A percentile compares a stretch with the other conserved stretches of the same genome.
Conservation (phyloP, 2,797 vertebrate species). For the Clarias pachynema region DNA sequence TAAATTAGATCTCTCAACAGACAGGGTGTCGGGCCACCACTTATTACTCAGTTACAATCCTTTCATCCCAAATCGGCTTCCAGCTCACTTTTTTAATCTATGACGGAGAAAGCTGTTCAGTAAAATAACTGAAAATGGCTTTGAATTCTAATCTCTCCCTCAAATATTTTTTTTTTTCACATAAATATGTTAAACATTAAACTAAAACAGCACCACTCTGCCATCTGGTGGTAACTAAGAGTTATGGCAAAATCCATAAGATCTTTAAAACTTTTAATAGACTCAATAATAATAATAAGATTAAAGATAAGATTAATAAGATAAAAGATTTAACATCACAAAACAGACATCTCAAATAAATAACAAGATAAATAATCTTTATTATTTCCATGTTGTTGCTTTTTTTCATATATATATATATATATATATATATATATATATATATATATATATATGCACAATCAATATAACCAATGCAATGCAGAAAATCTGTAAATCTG, state of each 20-base stretch:
- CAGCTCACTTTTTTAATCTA: background rate
- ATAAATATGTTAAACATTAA: background rate
- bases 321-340: background rate
- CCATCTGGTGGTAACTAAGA: slow-evolving; percentile 39
- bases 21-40: no score
- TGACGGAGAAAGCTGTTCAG: background rate
- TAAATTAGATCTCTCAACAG: no score
- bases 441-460: slow-evolving; percentile 78
- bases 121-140: background rate
- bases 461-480: slow-evolving; percentile 83
- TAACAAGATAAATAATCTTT: slow-evolving; percentile 86
- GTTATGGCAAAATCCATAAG: background rate
- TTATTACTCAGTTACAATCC: no score
- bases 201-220: slow-evolving; percentile 12
- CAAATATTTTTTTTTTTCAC: background rate
- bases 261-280: background rate
- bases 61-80: background rate
- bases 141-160: background rate
- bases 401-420: slow-evolving; percentile 72
- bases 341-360: slow-evolving; percentile 68
- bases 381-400: slow-evolving; percentile 78
- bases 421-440: slow-evolving; percentile 58
- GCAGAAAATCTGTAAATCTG: slow-evolving; percentile 76
- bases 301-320: background rate
- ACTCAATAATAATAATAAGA: background rate